Evolutionary conservation across 2,888 invertebrate species (phyloP).

Genomic region (Orthonevra nobilis): DNA sequence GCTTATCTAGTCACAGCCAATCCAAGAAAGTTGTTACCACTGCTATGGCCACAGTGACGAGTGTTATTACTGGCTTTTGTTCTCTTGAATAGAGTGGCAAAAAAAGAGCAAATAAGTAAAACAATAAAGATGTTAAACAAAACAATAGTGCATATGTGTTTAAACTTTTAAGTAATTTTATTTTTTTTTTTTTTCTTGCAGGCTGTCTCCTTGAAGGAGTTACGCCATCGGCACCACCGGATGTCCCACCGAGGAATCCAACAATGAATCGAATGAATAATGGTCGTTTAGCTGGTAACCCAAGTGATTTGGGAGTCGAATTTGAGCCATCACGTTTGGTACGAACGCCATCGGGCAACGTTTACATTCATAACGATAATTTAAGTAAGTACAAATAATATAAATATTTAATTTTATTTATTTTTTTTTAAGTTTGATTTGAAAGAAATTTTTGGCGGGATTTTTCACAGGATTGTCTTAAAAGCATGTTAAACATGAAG

Average conservation of each 20-base stretch:
- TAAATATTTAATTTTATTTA: too few relatives aligned
- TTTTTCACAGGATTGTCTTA: too few relatives aligned
- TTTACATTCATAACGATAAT: constrained; percentile 93
- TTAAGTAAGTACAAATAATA: constrained; percentile 82
- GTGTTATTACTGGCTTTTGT: constrained; percentile 63
- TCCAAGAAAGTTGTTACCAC: constrained; percentile 34
- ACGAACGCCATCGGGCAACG: constrained; percentile 94
- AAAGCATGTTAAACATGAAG: too few relatives aligned
- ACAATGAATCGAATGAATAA: constrained; percentile 96
- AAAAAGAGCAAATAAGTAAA: neutral
- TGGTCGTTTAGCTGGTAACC: constrained; percentile 92
- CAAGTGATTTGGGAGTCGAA: constrained; percentile 87
- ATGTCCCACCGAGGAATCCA: constrained; percentile 94
- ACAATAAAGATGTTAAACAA: constrained; percentile 41
- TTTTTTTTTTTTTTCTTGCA: constrained; percentile 79
- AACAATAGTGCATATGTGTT: neutral
- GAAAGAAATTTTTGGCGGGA: neutral
- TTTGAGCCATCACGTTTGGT: constrained; percentile 95
- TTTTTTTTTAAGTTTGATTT: too few relatives aligned
- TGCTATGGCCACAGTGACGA: constrained; percentile 20
- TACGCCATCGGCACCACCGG: constrained; percentile 87
- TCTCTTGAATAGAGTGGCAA: constrained; percentile 41
- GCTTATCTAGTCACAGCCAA: constrained; percentile 68
- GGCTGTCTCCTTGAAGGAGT: constrained; percentile 93
- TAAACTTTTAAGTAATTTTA: constrained; percentile 54